Evolutionary conservation across 2,113 vertebrate genomes (phyloP).

Genomic region (Aviceda subcristata): DNA sequence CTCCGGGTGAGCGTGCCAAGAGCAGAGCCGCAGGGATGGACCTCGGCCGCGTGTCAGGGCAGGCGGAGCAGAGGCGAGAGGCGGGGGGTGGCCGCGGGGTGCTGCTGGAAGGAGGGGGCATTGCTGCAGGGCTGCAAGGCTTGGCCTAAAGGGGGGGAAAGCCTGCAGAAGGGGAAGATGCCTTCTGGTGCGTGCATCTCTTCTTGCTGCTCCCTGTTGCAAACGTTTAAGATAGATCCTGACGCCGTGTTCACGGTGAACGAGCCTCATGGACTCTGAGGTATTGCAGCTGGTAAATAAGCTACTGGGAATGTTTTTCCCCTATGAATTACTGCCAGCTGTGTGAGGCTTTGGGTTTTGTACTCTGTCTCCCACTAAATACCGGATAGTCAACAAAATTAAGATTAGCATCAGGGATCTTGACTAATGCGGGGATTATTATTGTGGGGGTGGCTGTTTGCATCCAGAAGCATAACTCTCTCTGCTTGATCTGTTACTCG

Average conservation of each 20-base stretch:
- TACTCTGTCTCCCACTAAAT: slow-evolving; percentile 12
- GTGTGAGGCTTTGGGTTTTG: background rate
- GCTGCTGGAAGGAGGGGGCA: background rate
- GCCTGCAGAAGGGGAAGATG: background rate
- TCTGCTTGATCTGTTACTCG: background rate
- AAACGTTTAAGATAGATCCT: background rate
- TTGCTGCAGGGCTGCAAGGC: background rate
- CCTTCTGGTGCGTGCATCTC: background rate
- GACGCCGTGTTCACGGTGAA: rapidly evolving
- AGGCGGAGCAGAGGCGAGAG: background rate
- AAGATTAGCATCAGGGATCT: slow-evolving; percentile 27
- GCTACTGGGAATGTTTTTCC: background rate
- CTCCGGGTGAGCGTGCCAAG: background rate
- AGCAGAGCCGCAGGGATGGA: background rate
- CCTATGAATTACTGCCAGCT: slow-evolving; percentile 12
- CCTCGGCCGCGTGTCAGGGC: background rate
- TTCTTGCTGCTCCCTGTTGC: background rate
- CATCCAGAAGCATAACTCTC: background rate
- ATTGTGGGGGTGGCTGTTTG: background rate
- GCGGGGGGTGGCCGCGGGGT: background rate
- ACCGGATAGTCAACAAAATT: slow-evolving; percentile 26
- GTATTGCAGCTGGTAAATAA: background rate
- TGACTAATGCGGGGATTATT: background rate
- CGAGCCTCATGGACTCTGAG: background rate
- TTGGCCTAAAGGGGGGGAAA: background rate